A percentile compares a stretch with the other conserved stretches of the same genome.
phyloP scores from a whole-genome alignment of 30 jellyfish, hydroid and myxozoan species.

The Catostylus mosaicus region DNA sequence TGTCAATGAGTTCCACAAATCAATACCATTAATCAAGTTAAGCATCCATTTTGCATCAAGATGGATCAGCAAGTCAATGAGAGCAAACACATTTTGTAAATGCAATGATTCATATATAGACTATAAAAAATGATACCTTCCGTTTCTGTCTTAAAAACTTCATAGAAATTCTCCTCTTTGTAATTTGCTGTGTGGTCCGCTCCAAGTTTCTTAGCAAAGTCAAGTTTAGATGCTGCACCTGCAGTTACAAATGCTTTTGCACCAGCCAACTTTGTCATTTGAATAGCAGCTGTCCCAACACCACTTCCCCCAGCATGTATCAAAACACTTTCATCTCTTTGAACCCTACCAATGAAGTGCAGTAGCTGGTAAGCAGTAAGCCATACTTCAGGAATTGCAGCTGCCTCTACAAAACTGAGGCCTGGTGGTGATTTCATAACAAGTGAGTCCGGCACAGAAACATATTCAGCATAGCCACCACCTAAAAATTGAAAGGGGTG shows the following conservation, averaged over 20 bases:
- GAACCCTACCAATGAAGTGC: slow-evolving; percentile 74
- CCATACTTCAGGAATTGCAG: slow-evolving; percentile 96
- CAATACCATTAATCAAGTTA: too few species aligned
- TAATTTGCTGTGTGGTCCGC: slow-evolving; percentile 84
- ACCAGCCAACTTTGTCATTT: slow-evolving; percentile 72
- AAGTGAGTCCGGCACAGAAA: slow-evolving; percentile 65
- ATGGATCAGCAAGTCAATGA: too few species aligned
- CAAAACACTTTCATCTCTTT: slow-evolving; percentile 72
- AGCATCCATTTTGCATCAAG: too few species aligned
- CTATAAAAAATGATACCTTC: slow-evolving; percentile 72
- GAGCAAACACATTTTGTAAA: too few species aligned
- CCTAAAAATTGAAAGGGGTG: slow-evolving; percentile 35
- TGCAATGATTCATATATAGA: too few species aligned
- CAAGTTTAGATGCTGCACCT: slow-evolving; percentile 81
- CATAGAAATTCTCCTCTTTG: slow-evolving; percentile 81
- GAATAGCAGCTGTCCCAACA: slow-evolving; percentile 98
- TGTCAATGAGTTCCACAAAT: too few species aligned
- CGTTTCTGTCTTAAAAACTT: slow-evolving; percentile 62
- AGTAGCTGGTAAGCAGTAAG: slow-evolving; percentile 91
- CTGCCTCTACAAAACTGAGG: slow-evolving; percentile 69
- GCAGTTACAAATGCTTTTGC: slow-evolving; percentile 87
- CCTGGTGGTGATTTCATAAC: slow-evolving; percentile 84
- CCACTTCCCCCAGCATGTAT: slow-evolving; percentile 99
- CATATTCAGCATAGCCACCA: slow-evolving; percentile 98
- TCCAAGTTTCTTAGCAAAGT: slow-evolving; percentile 82